Base-by-base conservation (phyloP, 2,888 invertebrate genomes). In the Encarsia formosa region DNA sequence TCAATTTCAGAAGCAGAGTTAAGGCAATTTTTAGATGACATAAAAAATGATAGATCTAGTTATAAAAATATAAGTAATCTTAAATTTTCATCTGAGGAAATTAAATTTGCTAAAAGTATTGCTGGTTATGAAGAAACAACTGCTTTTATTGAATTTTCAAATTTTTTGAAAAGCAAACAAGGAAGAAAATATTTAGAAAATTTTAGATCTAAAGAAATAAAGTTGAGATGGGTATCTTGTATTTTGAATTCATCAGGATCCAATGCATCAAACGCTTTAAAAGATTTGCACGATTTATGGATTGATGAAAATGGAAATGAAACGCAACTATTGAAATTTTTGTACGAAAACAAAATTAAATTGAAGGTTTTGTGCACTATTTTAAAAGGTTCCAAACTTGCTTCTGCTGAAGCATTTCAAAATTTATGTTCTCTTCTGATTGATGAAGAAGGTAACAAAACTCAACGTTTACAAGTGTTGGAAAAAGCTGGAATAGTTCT, bases 31-130 rank as follows among this genome's bases (percentile, higher is more conserved):
- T 60, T 61, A 18, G 55, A 40, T 45, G 63, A 63, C 56, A 51
- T 65, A 55, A 57, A 59, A 60, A 59, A 52, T 56, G 59, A 60
- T 52, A 62, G 58, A 43, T 59, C 58, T 49, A 64, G 60, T 59
- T 59, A 55, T 51, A 42, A 55, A 15, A 54, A 54, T 32, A 54
- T 52, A 35, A 15, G 35, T 22, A 56, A 58, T 57, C 57, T 52
- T 45, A 58, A 51, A 56, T n/a, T 34, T 34, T 50, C 52, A 23
- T 18, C 22, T 35, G 51, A 53, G 35, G 55, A 59, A 41, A 60
- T 64, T 46, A 54, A 2, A 22, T 34, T 16, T 38, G 5, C 19
- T 5, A 9, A 38, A 35, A 15, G 16, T 29, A 16, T 40, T 37
- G 13, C 15, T 11, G 23, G 26, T 26, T 8, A 11, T 15, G 34